These are phyloP conservation scores for Leucophenga varia DNA, from an alignment of 1,140 invertebrate species.

Conservation along the genomic window DNA sequence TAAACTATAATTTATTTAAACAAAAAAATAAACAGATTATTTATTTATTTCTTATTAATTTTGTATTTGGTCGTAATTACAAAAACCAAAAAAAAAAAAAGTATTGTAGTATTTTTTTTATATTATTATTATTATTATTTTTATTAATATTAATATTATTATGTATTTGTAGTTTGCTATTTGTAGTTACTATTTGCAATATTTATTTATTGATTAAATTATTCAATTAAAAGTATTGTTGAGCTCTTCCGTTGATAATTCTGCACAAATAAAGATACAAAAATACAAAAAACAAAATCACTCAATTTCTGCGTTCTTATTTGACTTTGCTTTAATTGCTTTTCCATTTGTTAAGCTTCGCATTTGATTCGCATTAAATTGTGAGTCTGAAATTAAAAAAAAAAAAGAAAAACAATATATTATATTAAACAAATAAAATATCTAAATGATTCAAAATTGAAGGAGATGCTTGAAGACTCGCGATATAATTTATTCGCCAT, in stretches of 20 bases:
- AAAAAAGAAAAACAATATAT: conserved; percentile 8
- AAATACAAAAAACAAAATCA: conserved; percentile 7
- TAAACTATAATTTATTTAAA: no score
- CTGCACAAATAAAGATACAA: no score
- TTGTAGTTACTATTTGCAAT: neutral
- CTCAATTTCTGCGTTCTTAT: conserved; percentile 9
- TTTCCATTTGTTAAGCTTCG: no score
- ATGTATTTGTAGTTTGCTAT: neutral
- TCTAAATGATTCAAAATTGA: conserved; percentile 13
- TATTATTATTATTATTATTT: neutral
- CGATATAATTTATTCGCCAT: conserved; percentile 54
- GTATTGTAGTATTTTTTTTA: neutral
- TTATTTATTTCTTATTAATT: no score
- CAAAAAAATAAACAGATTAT: no score
- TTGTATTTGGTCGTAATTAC: no score
- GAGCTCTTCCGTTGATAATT: no score
- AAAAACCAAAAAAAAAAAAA: neutral
- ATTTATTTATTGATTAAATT: no score
- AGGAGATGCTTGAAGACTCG: conserved; percentile 51
- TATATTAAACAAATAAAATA: conserved; percentile 14
- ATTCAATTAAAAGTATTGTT: no score
- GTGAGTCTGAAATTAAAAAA: conserved; percentile 4
- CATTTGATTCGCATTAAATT: neutral
- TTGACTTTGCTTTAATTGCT: neutral
- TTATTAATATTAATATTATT: neutral